Percentiles rank a stretch among this genome's conserved stretches.
Evolutionary conservation across 1,140 invertebrate species (phyloP).

Genomic region (Wasmannia auropunctata): DNA sequence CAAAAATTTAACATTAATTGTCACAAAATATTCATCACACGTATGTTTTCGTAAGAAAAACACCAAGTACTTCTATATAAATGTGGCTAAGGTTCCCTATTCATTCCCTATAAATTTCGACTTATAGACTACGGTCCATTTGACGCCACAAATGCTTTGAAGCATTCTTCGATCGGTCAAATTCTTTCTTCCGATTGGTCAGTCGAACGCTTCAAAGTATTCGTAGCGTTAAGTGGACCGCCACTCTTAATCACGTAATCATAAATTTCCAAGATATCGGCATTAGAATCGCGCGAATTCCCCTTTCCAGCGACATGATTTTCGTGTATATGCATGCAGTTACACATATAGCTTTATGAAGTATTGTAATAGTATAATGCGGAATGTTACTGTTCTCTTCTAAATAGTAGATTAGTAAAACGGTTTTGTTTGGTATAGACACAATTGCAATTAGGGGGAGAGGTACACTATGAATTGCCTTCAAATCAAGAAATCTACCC

Average conservation of each 20-base stretch:
- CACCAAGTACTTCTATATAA: slow-evolving; percentile 53
- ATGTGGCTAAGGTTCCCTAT: slow-evolving; percentile 56
- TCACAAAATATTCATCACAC: background rate
- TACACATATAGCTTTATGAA: slow-evolving; percentile 7
- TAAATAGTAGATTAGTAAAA: slow-evolving; percentile 76
- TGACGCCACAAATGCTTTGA: no score
- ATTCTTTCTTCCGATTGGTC: no score
- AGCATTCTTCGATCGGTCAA: no score
- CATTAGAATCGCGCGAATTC: background rate
- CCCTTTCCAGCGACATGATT: background rate
- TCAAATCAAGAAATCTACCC: slow-evolving; percentile 83
- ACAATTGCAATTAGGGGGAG: slow-evolving; percentile 84
- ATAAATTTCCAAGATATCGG: background rate
- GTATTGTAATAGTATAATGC: background rate
- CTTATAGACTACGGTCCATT: no score
- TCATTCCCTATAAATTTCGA: slow-evolving; percentile 8
- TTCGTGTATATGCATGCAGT: slow-evolving; percentile 15
- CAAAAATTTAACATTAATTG: background rate
- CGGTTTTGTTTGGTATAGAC: slow-evolving; percentile 82
- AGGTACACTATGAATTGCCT: slow-evolving; percentile 83
- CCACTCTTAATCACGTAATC: no score
- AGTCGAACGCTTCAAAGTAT: no score
- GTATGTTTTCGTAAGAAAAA: background rate
- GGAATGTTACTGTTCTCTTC: slow-evolving; percentile 39
- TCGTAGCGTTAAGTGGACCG: no score